phyloP scores from a whole-genome alignment of 2,797 vertebrate species.

The Acrossocheilus wenchowensis region DNA sequence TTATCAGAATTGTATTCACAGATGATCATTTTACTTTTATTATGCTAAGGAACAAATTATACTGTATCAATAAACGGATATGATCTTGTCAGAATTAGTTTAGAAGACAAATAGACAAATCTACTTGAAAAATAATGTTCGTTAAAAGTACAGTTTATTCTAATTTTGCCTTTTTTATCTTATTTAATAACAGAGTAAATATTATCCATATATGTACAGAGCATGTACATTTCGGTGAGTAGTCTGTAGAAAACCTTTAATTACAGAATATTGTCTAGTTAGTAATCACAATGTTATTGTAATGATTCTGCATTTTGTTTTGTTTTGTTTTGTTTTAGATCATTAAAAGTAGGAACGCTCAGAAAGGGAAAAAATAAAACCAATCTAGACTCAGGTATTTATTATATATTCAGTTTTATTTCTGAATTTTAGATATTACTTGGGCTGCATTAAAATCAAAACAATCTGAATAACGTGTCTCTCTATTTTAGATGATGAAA shows the following conservation, averaged over 20 bases:
- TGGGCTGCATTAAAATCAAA: neutral
- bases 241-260: neutral
- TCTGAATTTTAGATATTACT: neutral
- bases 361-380: neutral
- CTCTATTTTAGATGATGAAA: slow-evolving; percentile 47
- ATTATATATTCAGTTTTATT: neutral
- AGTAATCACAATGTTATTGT: neutral
- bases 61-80: neutral
- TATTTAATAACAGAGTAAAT: slow-evolving; percentile 28
- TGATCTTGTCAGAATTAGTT: neutral
- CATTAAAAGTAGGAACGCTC: neutral
- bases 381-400: slow-evolving; percentile 18
- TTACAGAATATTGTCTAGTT: neutral
- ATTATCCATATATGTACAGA: neutral
- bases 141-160: neutral
- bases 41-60: neutral
- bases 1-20: neutral
- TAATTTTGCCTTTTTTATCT: neutral
- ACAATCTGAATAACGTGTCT: neutral
- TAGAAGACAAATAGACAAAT: neutral
- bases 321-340: neutral
- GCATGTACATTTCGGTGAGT: neutral
- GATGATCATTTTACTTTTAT: neutral
- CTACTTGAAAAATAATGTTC: neutral
- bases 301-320: neutral